A percentile compares a stretch with the other conserved stretches of the same genome.
phyloP scores from a whole-genome alignment of 2,113 vertebrate species.

The Bettongia penicillata region DNA sequence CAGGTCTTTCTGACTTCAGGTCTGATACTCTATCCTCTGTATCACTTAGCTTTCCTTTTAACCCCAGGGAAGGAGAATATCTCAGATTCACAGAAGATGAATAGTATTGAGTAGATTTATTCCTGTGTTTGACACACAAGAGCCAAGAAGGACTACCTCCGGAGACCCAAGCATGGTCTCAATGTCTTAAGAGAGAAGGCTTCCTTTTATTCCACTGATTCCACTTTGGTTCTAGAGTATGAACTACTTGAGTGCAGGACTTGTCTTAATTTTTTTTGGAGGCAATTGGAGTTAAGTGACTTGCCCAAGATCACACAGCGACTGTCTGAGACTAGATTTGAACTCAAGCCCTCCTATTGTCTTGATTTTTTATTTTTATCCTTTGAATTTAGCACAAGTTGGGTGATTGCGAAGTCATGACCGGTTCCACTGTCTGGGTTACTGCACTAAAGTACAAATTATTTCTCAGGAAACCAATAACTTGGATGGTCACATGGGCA shows the following conservation, averaged over 20 bases:
- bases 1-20: not conserved
- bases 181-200: not conserved
- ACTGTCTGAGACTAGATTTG: no score
- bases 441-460: not conserved
- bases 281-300: no score
- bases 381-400: not conserved
- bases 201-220: not conserved
- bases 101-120: not conserved
- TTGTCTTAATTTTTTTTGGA: not conserved
- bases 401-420: not conserved
- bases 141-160: not conserved
- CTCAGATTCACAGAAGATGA: not conserved
- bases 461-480: not conserved
- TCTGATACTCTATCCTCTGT: not conserved
- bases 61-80: not conserved
- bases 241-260: not conserved
- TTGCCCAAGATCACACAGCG: no score
- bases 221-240: not conserved
- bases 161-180: not conserved
- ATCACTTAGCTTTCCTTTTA: not conserved
- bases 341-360: not conserved
- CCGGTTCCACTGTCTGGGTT: not conserved
- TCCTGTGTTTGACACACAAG: not conserved
- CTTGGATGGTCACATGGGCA: not conserved
- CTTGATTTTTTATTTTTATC: not conserved